Base-by-base conservation (phyloP, 2,113 vertebrate species). In the Mesoclemmys tuberculata region DNA sequence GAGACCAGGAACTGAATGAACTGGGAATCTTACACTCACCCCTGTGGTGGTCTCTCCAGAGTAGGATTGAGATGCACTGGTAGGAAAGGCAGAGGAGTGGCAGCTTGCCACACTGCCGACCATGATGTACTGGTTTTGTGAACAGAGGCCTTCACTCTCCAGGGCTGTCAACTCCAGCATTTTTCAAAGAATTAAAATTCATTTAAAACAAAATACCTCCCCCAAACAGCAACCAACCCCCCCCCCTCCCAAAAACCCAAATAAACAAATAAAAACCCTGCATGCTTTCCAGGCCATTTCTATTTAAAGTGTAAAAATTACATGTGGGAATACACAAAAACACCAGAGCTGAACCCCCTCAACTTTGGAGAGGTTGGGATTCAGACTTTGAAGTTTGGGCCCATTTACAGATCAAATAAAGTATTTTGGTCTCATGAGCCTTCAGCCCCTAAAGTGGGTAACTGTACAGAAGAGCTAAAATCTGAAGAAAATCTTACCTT, bases 401-500 rank as follows among this genome's bases (percentile, higher is more conserved):
- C 12, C 83, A 87, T 68, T 93, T 55, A 26, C n/a, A 82, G 21
- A 81, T 64, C 44, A 68, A 9, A n/a, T 82, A 29, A 84, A 46
- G 26, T 19, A 7, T 85, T 96, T 92, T 55, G 21, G 71, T 87
- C 27, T 93, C 18, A 95, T 86, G 89, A 84, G 51, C 93, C 85
- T 90, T 78, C 88, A 90, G 78, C 89, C 88, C 80, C 91, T 82
- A 51, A 92, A 44, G 26, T 85, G 22, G n/a, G 9, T 79, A 78
- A 95, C 48, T 35, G 7, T 5, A 89, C 13, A 16, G 93, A 96
- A 90, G 68, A 88, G 27, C 22, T 90, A 26, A 92, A 87, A 94
- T 87, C 35, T 77, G 79, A 79, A 88, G 94, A 89, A 83, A 74
- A 52, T 52, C 98, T 97, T 99, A 99, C 99, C 99, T 99, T 99